Evolutionary conservation across 2,888 invertebrate species (phyloP), one percentile per base, ranked within the genome.

Genomic region (Abrostola triplasia): DNA sequence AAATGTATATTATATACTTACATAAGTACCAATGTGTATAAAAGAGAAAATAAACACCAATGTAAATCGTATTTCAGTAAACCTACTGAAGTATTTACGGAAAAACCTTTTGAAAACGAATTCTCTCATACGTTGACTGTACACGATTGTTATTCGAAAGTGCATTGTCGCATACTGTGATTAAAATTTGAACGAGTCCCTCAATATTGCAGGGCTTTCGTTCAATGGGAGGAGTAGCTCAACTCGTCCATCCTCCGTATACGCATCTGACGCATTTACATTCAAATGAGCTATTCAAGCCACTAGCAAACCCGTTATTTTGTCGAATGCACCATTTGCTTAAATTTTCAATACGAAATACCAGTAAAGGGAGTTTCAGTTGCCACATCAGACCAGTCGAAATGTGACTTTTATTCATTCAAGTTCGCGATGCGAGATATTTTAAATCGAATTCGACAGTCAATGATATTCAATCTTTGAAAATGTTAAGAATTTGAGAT

Each of bases 331-430:
- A 82, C 87, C 84, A 88, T 89, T 90, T 90, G 84, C 85, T 85
- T 88, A 86, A 89, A 88, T 86, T 87, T 84, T 80, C 88, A 84
- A 89, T 89, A 87, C 86, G 78, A 84, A 84, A 84, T 83, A 82
- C 76, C 77, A 74, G 74, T 80, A 79, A 82, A 82, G 73, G 73
- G 82, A 78, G 78, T 77, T 66, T 70, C 68, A 63, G 71, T 67
- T 73, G 47, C 59, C 70, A 70, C 60, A 77, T 75, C 76, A 82
- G 77, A 75, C 80, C 74, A 81, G 73, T 76, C 77, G 74, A 80
- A 83, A 87, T 87, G 87, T 82, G 83, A 85, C 83, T 87, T 88
- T 89, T 87, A 88, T 89, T 83, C 85, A 85, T 82, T 77, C 80
- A 72, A 69, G 73, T 79, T 73, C 73, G 66, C 73, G 71, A 78